phyloP scores from a whole-genome alignment of 2,888 invertebrate species.

The Hydroisotoma schaefferi region DNA sequence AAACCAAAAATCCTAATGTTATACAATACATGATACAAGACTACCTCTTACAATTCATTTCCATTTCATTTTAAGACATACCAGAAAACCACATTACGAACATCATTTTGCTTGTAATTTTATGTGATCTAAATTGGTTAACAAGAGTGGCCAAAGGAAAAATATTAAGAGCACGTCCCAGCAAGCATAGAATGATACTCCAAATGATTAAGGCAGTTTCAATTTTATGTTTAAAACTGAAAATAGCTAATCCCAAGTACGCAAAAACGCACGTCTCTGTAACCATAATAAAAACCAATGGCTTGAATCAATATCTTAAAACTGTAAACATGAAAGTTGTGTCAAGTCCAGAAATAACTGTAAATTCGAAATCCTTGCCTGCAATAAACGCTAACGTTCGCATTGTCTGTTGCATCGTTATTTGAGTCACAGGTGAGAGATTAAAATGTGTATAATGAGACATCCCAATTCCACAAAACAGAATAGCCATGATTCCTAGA shows the following conservation, averaged over 20 bases:
- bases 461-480: constrained; percentile 99
- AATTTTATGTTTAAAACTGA: constrained; percentile 89
- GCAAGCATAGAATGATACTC: constrained; percentile 85
- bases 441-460: constrained; percentile 99
- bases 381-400: constrained; percentile 93
- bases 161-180: constrained; percentile 94
- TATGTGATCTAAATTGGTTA: constrained; percentile 94
- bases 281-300: constrained; percentile 32
- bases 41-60: neutral
- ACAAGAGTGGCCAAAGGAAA: constrained; percentile 90
- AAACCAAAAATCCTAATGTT: too few species aligned
- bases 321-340: too few species aligned
- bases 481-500: constrained; percentile 95
- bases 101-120: constrained; percentile 97
- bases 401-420: constrained; percentile 99
- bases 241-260: constrained; percentile 89
- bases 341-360: neutral
- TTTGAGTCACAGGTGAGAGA: constrained; percentile 95
- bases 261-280: constrained; percentile 98
- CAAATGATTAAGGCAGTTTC: constrained; percentile 89
- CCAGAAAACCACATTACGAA: constrained; percentile 94
- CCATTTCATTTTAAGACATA: constrained; percentile 2
- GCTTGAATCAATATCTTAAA: neutral
- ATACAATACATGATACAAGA: constrained; percentile 52
- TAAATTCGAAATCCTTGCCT: constrained; percentile 50